A percentile compares a stretch with the other conserved stretches of the same genome.
Evolutionary conservation across 2,888 invertebrate genomes (phyloP).

Genomic region (Drosophila kambysellisi): DNA sequence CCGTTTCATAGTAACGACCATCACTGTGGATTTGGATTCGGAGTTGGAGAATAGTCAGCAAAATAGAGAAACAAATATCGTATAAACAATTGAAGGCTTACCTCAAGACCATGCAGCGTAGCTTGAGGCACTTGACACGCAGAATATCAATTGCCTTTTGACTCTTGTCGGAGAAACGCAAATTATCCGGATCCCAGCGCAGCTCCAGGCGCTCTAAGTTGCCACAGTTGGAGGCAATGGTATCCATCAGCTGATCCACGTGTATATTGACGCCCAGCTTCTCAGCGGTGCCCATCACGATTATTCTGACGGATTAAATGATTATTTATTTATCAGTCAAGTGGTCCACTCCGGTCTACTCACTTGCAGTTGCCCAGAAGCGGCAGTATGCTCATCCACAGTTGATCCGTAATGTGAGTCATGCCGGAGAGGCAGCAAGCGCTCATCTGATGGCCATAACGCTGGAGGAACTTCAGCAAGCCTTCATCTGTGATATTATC

Average conservation of each 20-base stretch:
- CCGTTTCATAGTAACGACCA: conserved; percentile 99
- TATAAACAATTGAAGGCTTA: conserved; percentile 82
- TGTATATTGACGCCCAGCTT: conserved; percentile 98
- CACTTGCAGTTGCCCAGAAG: conserved; percentile 96
- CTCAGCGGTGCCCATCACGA: conserved; percentile 98
- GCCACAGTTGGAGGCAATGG: conserved; percentile 96
- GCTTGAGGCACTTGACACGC: conserved; percentile 96
- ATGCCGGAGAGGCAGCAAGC: conserved; percentile 97
- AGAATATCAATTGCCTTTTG: conserved; percentile 99
- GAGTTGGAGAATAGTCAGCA: neutral
- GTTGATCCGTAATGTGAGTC: conserved; percentile 98
- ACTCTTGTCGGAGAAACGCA: conserved; percentile 99
- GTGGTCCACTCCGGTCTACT: conserved; percentile 59
- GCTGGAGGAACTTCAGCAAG: conserved; percentile 95
- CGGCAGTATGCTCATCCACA: conserved; percentile 98
- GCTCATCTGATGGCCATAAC: conserved; percentile 94
- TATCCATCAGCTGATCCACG: conserved; percentile 99
- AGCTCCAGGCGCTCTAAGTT: conserved; percentile 96
- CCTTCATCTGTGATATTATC: conserved; percentile 98
- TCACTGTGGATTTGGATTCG: conserved; percentile 88
- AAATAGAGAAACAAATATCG: neutral
- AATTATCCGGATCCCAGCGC: conserved; percentile 99
- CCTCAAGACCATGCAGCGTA: conserved; percentile 97
- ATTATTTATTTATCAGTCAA: neutral
- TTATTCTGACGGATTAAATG: conserved; percentile 88